Evolutionary conservation across 2,888 invertebrate genomes (phyloP), one percentile per base, ranked within the genome.

Genomic region (Clistopyga incitator): DNA sequence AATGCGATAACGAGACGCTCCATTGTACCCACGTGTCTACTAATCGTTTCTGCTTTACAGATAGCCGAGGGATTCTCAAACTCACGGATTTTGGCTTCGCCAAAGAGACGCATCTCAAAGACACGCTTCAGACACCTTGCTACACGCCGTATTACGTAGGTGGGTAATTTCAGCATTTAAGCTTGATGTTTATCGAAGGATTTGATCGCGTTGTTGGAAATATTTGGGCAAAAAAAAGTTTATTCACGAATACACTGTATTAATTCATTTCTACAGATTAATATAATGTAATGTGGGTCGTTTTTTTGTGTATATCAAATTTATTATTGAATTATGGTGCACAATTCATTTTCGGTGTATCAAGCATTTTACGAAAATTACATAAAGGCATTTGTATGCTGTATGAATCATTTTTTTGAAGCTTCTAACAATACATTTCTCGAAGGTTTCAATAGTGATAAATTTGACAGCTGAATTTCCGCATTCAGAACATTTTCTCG

Each of bases 31-130:
- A 38, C 71, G 54, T 45, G 18, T 47, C 50, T 54, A 20, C 13
- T 18, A 79, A 54, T 64, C 29, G 54, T 34, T 75, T 59, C 38
- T 80, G 18, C 47, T 85, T 90, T 90, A 68, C 86, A 94, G 94
- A 93, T 87, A 95, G 95, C 18, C 95, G 95, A 90, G 98, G 97
- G n/a, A 95, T 97, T 81, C 95, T 99, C 84, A 99, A 99, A 93
- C 94, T 99, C 90, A 99, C 99, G 1, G 99, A 99, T 94, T 99
- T 99, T 94, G 99, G 99, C 10, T 99, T 99, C 94, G 99, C 99
- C 15, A 99, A 99, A 93, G 98, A 98, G 93, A 98, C 98, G 0
- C 95, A 95, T 47, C 95, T 96, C 20, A 97, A 97, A 75, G 98
- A 98, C 89, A 97, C 98, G 0, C 94, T 99, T 78, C 98, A 99